phyloP scores from a whole-genome alignment of 1,140 invertebrate species.

The Drosophila seguyi region DNA sequence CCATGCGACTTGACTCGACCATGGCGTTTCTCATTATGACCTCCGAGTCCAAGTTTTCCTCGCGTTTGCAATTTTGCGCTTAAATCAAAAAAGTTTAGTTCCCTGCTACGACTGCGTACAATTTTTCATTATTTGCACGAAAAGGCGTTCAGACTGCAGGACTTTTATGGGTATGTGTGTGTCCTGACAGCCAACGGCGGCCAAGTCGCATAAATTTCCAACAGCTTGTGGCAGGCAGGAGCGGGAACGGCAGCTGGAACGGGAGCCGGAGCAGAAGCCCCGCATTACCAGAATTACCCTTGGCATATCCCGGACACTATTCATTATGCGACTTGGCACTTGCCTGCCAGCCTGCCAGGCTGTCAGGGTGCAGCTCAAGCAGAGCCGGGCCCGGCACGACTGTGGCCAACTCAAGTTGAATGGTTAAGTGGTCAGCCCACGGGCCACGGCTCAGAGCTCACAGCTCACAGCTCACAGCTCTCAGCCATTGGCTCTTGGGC shows the following conservation, averaged over 20 bases:
- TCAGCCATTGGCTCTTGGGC: conserved; percentile 6
- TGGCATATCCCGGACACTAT: conserved; percentile 59
- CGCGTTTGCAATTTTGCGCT: conserved; percentile 59
- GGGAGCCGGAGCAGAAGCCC: conserved; percentile 28
- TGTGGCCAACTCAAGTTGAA: conserved; percentile 45
- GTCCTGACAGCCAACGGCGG: conserved; percentile 32
- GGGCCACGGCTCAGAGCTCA: conserved; percentile 7
- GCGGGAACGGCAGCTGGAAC: conserved; percentile 2
- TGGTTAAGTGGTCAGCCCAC: conserved; percentile 42
- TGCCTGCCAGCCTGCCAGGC: conserved; percentile 55
- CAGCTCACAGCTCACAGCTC: conserved; percentile 1
- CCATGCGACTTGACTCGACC: conserved; percentile 31
- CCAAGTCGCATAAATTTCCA: conserved; percentile 60
- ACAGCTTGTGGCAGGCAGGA: conserved; percentile 37
- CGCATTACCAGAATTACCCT: conserved; percentile 54
- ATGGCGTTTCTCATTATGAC: conserved; percentile 68
- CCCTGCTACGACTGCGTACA: conserved; percentile 48
- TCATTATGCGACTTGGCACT: conserved; percentile 76
- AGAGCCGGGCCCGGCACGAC: conserved; percentile 20
- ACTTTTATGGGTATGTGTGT: conserved; percentile 24
- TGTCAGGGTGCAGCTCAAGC: conserved; percentile 56
- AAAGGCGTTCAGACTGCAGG: conserved; percentile 46
- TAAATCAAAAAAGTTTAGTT: conserved; percentile 71
- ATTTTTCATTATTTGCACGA: conserved; percentile 74
- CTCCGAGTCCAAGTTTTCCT: conserved; percentile 55